Evolutionary conservation across 2,797 vertebrate species (phyloP).

Genomic region (Macropus fuliginosus): DNA sequence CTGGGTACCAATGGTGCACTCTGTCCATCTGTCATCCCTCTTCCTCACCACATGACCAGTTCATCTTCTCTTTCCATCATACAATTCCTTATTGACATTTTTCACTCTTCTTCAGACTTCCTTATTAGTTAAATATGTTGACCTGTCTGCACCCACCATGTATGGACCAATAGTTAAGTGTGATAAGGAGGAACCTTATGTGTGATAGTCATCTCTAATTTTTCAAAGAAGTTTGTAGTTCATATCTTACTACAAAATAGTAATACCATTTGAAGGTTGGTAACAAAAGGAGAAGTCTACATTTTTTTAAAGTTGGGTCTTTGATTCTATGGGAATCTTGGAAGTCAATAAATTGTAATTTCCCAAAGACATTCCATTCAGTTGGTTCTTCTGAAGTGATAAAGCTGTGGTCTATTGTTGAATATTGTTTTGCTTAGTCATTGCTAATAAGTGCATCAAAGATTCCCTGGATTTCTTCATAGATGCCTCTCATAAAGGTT

Average conservation of each 20-base stretch:
- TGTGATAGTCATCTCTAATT: not conserved
- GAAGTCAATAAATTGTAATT: not conserved
- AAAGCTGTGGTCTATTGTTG: not conserved
- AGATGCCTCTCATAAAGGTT: not conserved
- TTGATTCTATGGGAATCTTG: not conserved
- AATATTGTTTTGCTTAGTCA: not conserved
- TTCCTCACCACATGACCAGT: not conserved
- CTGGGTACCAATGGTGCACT: not conserved
- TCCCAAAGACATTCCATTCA: not conserved
- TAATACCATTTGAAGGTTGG: not conserved
- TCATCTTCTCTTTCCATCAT: not conserved
- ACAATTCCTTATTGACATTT: not conserved
- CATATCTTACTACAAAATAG: not conserved
- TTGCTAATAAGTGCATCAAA: not conserved
- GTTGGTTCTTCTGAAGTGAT: not conserved
- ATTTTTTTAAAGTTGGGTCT: not conserved
- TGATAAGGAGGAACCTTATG: not conserved
- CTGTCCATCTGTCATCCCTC: not conserved
- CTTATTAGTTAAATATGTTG: not conserved
- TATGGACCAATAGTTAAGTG: not conserved
- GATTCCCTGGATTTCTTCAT: not conserved
- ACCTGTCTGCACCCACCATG: not conserved
- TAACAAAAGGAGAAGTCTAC: not conserved
- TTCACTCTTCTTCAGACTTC: not conserved
- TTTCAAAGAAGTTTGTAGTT: not conserved